A percentile compares a stretch with the other conserved stretches of the same genome.
Evolutionary conservation across 64 coral and sea anemone genomes (phyloP).

Genomic region (Montipora sp.): DNA sequence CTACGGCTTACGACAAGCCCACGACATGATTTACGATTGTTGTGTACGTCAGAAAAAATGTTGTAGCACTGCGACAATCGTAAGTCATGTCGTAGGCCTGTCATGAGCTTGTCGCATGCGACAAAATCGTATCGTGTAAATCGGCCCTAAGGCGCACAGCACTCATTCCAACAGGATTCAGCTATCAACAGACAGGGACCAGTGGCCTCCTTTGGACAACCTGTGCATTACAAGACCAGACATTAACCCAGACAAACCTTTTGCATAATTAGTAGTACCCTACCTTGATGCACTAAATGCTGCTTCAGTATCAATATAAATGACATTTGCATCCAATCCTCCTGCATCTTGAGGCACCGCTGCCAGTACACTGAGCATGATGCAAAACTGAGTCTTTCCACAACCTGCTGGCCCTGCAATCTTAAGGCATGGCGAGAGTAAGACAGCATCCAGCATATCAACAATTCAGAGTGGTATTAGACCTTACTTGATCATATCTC

Average conservation of each 20-base stretch:
- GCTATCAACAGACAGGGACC: too few species aligned
- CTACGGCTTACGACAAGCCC: too few species aligned
- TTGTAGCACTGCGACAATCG: too few species aligned
- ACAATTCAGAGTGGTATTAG: not conserved
- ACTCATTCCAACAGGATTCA: too few species aligned
- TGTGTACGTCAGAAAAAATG: too few species aligned
- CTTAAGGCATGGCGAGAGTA: not conserved
- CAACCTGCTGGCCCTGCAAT: constrained; percentile 89
- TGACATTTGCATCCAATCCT: constrained; percentile 79
- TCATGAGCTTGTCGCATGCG: too few species aligned
- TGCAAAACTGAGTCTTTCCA: constrained; percentile 97
- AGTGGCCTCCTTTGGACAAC: too few species aligned
- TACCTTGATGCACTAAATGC: constrained; percentile 94
- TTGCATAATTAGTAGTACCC: not conserved
- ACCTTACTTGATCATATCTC: not conserved
- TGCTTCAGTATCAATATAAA: constrained; percentile 97
- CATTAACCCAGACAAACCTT: not conserved
- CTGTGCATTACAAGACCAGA: not conserved
- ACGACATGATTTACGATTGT: too few species aligned
- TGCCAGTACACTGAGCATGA: constrained; percentile 90
- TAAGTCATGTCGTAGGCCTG: too few species aligned
- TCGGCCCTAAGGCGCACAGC: too few species aligned
- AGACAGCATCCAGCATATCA: not conserved
- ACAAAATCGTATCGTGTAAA: too few species aligned
- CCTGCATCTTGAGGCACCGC: constrained; percentile 60